Evolutionary conservation across 2,797 vertebrate genomes (phyloP), one percentile per base, ranked within the genome.

Genomic region (Pseudocheirus occidentalis): DNA sequence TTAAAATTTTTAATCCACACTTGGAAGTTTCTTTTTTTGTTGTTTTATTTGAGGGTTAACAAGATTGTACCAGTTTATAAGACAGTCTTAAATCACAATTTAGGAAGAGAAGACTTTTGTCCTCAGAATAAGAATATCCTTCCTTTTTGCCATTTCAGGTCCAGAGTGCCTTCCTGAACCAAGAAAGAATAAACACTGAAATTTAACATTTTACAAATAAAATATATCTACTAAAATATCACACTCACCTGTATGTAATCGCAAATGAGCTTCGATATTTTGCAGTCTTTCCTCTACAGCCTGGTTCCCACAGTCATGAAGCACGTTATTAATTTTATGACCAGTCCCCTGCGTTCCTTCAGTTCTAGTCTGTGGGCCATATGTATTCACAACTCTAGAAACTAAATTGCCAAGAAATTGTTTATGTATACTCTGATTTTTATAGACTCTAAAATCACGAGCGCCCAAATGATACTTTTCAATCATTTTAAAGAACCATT

Each of bases 351-450:
- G 98, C 1, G 95, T 94, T 96, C 98, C 99, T 96, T 99, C 99
- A 93, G 98, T 95, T 92, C 99, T 98, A 90, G 99, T 99, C 97
- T 99, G 99, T 40, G 99, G 99, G 92, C 99, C 99, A 0, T 99
- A 99, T 0, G 99, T 99, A 98, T 99, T 99, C 92, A 99, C 99
- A 94, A 99, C 99, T 95, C 99, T 99, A 40, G 99, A 99, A 97
- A 99, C 99, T 99, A 98, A 91, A 52, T 94, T 93, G 40, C 46
- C 95, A 95, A 98, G 91, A 98, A 95, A 96, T n/a, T 93, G 55
- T 97, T 91, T 93, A 54, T 90, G 1, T 93, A 89, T 92, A 46
- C 73, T 81, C 24, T 81, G 73, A 81, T 24, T 94, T 93, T 95
- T 96, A 91, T 89, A 94, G 50, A n/a, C 27, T 92, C 95, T 93